Conservation (phyloP, 2,113 vertebrate genomes). For the Poecilia latipinna region DNA sequence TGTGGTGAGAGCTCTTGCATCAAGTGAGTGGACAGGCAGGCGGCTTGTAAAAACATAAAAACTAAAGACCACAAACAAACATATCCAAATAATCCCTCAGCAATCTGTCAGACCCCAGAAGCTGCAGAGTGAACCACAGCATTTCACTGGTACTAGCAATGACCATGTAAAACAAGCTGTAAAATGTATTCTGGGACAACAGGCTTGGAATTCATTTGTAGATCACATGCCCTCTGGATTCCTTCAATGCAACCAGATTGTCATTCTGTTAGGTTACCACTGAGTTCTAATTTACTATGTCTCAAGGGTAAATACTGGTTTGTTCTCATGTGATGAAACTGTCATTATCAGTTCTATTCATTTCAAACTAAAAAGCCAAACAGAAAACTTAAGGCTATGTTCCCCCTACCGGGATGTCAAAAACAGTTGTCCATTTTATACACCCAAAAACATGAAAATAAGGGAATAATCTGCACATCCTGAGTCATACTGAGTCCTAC, state of each 20-base stretch:
- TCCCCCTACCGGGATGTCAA: not conserved
- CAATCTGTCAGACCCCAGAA: constrained; percentile 4
- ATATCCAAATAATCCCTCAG: constrained; percentile 39
- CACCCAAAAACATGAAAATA: too few species aligned
- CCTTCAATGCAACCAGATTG: not conserved
- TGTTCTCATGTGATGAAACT: not conserved
- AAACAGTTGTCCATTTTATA: not conserved
- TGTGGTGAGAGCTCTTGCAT: constrained; percentile 20
- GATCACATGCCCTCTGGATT: not conserved
- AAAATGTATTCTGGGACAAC: constrained; percentile 37
- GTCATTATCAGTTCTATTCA: not conserved
- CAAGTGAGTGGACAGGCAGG: not conserved
- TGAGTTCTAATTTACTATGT: not conserved
- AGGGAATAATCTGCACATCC: not conserved
- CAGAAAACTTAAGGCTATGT: not conserved
- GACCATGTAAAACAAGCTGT: constrained; percentile 44
- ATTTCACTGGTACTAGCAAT: not conserved
- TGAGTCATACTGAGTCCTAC: too few species aligned
- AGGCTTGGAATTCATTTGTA: constrained; percentile 23
- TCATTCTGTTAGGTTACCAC: not conserved
- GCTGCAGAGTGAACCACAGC: constrained; percentile 14
- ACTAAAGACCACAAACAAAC: constrained; percentile 29
- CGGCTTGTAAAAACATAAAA: constrained; percentile 49
- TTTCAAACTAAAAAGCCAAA: not conserved
- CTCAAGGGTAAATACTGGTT: not conserved